phyloP scores from a whole-genome alignment of 2,888 invertebrate species.

The Agriopis leucophaearia region DNA sequence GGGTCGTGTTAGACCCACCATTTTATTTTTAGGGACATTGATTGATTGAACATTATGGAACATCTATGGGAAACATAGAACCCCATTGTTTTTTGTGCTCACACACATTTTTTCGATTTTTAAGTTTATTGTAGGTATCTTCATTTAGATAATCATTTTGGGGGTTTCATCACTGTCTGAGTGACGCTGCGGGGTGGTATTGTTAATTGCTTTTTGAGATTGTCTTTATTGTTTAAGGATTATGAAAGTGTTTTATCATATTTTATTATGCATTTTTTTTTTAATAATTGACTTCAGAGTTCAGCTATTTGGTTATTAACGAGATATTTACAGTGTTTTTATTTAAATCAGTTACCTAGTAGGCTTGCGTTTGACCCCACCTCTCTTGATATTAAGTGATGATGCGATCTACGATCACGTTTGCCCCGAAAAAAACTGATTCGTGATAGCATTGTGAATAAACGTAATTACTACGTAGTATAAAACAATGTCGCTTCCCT shows the following conservation, averaged over 20 bases:
- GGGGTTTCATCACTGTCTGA: conserved; percentile 48
- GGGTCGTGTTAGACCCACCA: conserved; percentile 78
- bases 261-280: not conserved
- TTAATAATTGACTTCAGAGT: too few relatives aligned
- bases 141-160: conserved; percentile 73
- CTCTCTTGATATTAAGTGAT: too few relatives aligned
- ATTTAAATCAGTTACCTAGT: too few relatives aligned
- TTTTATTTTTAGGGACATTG: conserved; percentile 84
- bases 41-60: conserved; percentile 84
- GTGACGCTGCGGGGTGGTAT: conserved; percentile 42
- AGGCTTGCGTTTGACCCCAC: too few relatives aligned
- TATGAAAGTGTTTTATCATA: conserved; percentile 13
- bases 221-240: conserved; percentile 37
- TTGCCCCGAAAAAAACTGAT: too few relatives aligned
- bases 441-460: too few relatives aligned
- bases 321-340: too few relatives aligned
- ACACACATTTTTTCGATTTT: conserved; percentile 61
- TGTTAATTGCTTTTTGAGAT: conserved; percentile 45
- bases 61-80: conserved; percentile 78
- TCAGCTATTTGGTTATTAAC: too few relatives aligned
- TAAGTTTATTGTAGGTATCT: conserved; percentile 81
- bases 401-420: too few relatives aligned
- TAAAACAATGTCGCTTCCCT: too few relatives aligned
- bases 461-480: too few relatives aligned
- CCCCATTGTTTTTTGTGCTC: conserved; percentile 77